Base-by-base conservation (phyloP, 1,140 invertebrate species). In the Drosophila willistoni region DNA sequence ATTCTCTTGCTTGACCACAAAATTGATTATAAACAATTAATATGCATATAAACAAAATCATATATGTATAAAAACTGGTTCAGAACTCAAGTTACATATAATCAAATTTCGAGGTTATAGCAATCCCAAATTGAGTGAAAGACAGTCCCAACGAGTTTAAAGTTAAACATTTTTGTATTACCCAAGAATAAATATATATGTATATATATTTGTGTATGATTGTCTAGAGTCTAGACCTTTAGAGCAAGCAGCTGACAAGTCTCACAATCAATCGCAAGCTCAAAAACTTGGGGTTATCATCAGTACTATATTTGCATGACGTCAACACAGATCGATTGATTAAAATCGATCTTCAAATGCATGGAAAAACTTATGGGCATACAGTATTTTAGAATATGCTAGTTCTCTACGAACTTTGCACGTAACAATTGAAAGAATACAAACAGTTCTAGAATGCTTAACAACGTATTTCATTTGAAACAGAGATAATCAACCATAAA, bases 281-380 rank as follows among this genome's bases (percentile, higher is more conserved):
- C 36, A 47, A 17, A 17, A 29, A 22, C 22, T 17, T 22, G 67
- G 71, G 81, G 79, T 86, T 87, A 86, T 86, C 77, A 66, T 25
- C 64, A 36, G 29, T 29, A n/a, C n/a, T 54, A 3, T n/a, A 39
- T 39, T 39, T 36, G 17, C 3, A 22, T 51, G 44, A 51, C 44
- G 44, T 51, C 44, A 51, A 51, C n/a, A 29, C 5, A 7, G 29
- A 29, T 29, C 29, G 57, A 64, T 34, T 39, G 55, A 39, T 75
- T 36, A 36, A 29, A 55, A 56, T 86, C 79, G 79, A 84, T 80
- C 65, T 64, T 51, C 60, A 79, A 36, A 78, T 75, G 70, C 47
- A 65, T 55, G 73, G 41, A 36, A 33, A 75, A 55, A 12, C 34
- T 10, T 36, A 12, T 69, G 68, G 68, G 85, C 78, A 81, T 78